A percentile compares a stretch with the other conserved stretches of the same genome.
These are phyloP conservation scores for Platycercus adscitus DNA, from an alignment of 2,113 vertebrate genomes.

Conservation along the genomic window DNA sequence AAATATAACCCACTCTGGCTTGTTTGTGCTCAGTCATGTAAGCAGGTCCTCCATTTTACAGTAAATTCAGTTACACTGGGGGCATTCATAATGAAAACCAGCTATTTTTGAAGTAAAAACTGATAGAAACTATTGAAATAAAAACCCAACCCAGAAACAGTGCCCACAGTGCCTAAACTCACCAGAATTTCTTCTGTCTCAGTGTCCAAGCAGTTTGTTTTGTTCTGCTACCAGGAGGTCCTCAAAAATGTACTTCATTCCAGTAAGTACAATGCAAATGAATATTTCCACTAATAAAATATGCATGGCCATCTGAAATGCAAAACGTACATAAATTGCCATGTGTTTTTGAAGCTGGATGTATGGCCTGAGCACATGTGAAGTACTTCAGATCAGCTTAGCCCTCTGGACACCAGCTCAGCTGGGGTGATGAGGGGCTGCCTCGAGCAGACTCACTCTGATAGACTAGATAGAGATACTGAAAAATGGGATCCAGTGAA, in stretches of 20 bases:
- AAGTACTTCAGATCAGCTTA: not conserved
- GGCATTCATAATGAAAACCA: not conserved
- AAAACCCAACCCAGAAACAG: not conserved
- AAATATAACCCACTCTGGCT: not conserved
- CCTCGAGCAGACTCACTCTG: not conserved
- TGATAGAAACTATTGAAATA: not conserved
- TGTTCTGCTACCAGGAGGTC: constrained; percentile 77
- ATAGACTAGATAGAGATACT: not conserved
- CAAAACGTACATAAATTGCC: not conserved
- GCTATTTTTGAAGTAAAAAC: not conserved
- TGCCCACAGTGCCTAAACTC: not conserved
- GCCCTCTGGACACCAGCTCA: not conserved
- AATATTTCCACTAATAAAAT: constrained; percentile 20
- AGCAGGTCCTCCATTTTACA: not conserved
- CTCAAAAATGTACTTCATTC: constrained; percentile 73
- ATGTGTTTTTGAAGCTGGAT: not conserved
- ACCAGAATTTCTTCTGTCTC: not conserved
- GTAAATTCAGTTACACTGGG: not conserved
- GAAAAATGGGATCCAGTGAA: not conserved
- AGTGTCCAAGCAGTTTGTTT: constrained; percentile 76
- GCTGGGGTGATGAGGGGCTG: not conserved
- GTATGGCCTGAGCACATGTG: not conserved
- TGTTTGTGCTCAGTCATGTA: not conserved
- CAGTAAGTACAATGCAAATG: constrained; percentile 76
- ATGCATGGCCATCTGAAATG: not conserved